Evolutionary conservation across 2,113 vertebrate genomes (phyloP).

Genomic region (Bubalus kerabau): DNA sequence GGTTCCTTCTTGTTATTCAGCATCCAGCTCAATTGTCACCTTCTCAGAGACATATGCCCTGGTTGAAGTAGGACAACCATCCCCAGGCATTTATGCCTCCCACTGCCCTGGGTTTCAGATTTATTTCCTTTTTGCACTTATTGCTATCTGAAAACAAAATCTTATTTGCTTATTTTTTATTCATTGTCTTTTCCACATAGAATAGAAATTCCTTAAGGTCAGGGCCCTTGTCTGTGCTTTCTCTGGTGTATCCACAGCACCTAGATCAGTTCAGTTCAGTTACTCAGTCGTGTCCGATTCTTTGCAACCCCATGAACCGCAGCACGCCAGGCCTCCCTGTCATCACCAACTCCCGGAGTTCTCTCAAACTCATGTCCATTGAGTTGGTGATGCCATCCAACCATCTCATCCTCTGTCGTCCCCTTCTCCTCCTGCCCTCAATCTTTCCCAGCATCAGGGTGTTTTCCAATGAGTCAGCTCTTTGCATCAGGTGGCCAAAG

Average conservation of each 20-base stretch:
- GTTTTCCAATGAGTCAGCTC: neutral
- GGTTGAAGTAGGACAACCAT: neutral
- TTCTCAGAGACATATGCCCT: neutral
- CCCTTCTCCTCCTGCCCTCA: neutral
- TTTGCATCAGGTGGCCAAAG: neutral
- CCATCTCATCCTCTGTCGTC: neutral
- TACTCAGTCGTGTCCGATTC: fast-evolving
- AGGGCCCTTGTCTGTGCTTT: neutral
- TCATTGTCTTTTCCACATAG: neutral
- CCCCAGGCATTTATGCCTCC: neutral
- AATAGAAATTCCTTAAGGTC: neutral
- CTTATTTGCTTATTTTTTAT: neutral
- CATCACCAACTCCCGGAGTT: neutral
- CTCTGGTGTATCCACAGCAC: fast-evolving
- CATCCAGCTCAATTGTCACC: neutral
- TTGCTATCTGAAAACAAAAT: neutral
- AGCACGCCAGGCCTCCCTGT: neutral
- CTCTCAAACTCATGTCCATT: neutral
- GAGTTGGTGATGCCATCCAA: neutral
- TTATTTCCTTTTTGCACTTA: neutral
- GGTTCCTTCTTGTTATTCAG: neutral
- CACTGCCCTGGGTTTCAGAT: neutral
- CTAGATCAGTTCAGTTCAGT: neutral
- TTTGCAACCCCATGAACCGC: neutral
- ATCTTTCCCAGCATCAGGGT: neutral